Evolutionary conservation across 2,888 invertebrate species (phyloP), one percentile per base, ranked within the genome.

Genomic region (Trachelus iudaicus): DNA sequence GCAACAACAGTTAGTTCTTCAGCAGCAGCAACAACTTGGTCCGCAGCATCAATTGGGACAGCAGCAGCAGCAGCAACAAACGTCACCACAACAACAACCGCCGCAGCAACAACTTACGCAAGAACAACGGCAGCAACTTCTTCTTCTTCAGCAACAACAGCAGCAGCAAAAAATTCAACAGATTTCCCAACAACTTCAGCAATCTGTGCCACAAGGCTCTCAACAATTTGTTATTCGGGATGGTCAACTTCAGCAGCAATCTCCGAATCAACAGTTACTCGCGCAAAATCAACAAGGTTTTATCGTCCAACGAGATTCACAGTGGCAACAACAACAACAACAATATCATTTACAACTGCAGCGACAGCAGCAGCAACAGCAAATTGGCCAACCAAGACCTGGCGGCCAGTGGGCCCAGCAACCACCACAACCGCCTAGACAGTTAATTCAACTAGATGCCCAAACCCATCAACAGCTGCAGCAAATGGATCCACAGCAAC

Each of bases 391-490:
- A 34, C 88, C 88, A 75, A 86, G 91, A 76, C 87, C 91, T 0
- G 88, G 88, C 9, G 89, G 89, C 3, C 91, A 91, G 68, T 91
- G 91, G 91, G 77, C 87, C 81, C 94, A 94, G 83, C 95, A 94
- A 82, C 92, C 94, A 13, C 90, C 94, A 4, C 94, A 94, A 85
- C 93, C 92, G 71, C 92, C 93, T 34, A 92, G 93, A 1, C 96
- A 96, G 87, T 93, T 96, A 79, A 97, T 97, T 80, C 97, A 97
- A 84, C 91, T 97, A 84, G 97, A 97, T 85, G 96, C 96, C 0
- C 96, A 96, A 85, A 96, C 96, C 0, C 96, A 97, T 88, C 96
- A 96, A 15, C 96, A 96, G 85, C 92, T 97, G 73, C 96, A 97
- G 88, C 96, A 96, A 86, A 94, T 96, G 94, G 96, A 96, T 86